A percentile compares a stretch with the other conserved stretches of the same genome.
Evolutionary conservation across 2,797 vertebrate species (phyloP).

Genomic region (Glossophaga mutica): DNA sequence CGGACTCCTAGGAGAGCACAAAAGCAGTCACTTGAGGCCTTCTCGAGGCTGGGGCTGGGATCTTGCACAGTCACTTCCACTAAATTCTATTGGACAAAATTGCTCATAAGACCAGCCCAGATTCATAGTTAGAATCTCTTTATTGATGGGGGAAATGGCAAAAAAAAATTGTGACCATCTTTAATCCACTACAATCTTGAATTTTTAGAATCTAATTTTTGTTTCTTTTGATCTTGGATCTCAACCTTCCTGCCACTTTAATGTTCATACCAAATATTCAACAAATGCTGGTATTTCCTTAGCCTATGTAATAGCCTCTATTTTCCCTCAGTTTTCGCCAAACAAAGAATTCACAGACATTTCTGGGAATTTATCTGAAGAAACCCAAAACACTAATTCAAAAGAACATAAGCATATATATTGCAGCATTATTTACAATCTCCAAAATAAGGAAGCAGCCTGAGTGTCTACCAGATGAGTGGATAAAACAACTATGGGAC

Average conservation of each 20-base stretch:
- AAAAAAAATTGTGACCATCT: not conserved
- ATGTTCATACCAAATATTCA: not conserved
- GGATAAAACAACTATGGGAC: not conserved
- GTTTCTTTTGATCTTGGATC: not conserved
- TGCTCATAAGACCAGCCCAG: not conserved
- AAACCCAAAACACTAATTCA: not conserved
- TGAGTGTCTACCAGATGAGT: not conserved
- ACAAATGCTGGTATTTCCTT: slow-evolving; percentile 29
- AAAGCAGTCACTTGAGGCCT: not conserved
- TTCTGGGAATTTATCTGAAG: not conserved
- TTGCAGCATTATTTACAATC: not conserved
- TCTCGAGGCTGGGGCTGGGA: not conserved
- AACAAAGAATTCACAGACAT: slow-evolving; percentile 60
- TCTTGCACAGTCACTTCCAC: not conserved
- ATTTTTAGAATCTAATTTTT: slow-evolving; percentile 33
- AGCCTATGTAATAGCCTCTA: not conserved
- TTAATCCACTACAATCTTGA: not conserved
- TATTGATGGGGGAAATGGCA: not conserved
- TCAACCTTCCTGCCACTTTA: not conserved
- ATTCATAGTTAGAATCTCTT: not conserved
- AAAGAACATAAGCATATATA: not conserved
- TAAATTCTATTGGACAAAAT: not conserved
- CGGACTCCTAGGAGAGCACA: not conserved
- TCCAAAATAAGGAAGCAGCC: not conserved
- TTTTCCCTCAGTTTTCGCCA: not conserved